These are phyloP conservation scores for Octomys mimax DNA, from an alignment of 2,797 vertebrate species.

Conservation along the genomic window DNA sequence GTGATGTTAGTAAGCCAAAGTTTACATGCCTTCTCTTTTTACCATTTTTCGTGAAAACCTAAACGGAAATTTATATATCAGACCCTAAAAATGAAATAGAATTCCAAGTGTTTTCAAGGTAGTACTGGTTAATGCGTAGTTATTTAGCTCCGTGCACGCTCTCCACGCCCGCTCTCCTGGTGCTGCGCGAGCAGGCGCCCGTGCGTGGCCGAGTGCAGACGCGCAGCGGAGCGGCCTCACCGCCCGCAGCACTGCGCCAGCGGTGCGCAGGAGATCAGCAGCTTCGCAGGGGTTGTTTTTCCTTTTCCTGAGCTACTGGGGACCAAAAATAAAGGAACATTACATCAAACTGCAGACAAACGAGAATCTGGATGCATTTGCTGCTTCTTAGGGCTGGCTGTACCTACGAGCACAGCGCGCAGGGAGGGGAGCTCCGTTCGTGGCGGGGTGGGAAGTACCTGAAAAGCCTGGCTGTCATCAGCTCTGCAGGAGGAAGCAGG, in stretches of 20 bases:
- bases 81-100: slow-evolving; percentile 49
- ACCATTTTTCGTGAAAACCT: slow-evolving; percentile 7
- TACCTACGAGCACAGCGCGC: slow-evolving; percentile 74
- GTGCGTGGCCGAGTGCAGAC: background rate
- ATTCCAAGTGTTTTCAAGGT: background rate
- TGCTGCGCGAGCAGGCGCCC: slow-evolving; percentile 59
- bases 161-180: no score
- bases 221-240: no score
- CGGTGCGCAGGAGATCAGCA: slow-evolving; percentile 81
- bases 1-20: background rate
- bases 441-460: slow-evolving; percentile 26
- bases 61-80: slow-evolving; percentile 33
- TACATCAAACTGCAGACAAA: slow-evolving; percentile 81
- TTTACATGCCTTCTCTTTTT: slow-evolving; percentile 4
- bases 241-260: slow-evolving; percentile 60
- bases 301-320: slow-evolving; percentile 81
- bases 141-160: background rate
- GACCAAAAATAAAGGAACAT: slow-evolving; percentile 81
- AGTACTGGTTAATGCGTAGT: slow-evolving; percentile 23
- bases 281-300: slow-evolving; percentile 73
- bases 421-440: background rate
- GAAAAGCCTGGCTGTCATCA: slow-evolving; percentile 2
- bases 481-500: slow-evolving; percentile 34
- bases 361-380: slow-evolving; percentile 84
- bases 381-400: slow-evolving; percentile 75